Evolutionary conservation across 2,888 invertebrate species (phyloP), one percentile per base, ranked within the genome.

Genomic region (Agrotis clavis): DNA sequence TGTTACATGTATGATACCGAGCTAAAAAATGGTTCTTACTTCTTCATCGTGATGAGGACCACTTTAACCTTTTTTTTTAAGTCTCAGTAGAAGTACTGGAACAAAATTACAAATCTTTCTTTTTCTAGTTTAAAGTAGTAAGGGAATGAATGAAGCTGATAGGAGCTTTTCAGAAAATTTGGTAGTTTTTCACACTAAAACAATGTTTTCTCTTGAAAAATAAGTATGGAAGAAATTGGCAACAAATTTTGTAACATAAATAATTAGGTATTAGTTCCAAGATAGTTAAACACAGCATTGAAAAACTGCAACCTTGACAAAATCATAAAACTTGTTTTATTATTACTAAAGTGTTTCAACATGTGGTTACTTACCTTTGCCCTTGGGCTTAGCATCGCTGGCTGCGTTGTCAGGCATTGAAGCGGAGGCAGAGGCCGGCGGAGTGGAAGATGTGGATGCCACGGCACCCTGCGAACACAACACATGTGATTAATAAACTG

Each of bases 401-500:
- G 93, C 88, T 78, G 91, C 93, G 90, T 94, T 95, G 90, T 96
- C 96, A 73, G 95, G 95, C 96, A 96, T 96, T 67, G 94, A 91
- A 71, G 93, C 92, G 75, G 95, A 93, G 71, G 94, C 92, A 77
- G 94, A 90, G 86, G 94, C 93, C 88, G 96, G 95, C 94, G 96
- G 94, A 81, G 95, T 94, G 80, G 96, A 94, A 74, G 96, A 96
- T 45, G 96, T 96, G 64, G 96, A 96, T 87, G 96, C 96, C 73
- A 96, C 92, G 64, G 96, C 96, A 93, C 96, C 95, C 96, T 96
- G 16, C 9, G 14, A 77, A 77, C 81, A 66, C 48, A 59, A 67
- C 18, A 78, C 35, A 56, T 5, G 53, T 7, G n/a, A 66, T 77
- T 13, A 57, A 56, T 53, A 53, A n/a, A 9, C 16, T 35, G 9